phyloP scores from a whole-genome alignment of 2,888 invertebrate species.

The Patella ulyssiponensis region DNA sequence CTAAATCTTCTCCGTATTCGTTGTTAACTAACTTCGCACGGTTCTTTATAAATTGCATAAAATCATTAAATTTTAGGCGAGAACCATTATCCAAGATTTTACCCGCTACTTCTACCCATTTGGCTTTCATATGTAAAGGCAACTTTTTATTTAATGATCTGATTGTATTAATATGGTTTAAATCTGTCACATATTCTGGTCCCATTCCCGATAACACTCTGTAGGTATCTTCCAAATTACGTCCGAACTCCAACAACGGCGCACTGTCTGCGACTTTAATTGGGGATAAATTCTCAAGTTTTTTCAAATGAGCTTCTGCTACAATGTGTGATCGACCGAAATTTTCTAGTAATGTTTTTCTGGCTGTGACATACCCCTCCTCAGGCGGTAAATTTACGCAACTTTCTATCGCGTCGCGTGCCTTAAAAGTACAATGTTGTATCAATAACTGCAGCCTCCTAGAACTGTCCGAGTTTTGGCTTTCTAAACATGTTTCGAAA shows the following conservation, averaged over 20 bases:
- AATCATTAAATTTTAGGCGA: background rate
- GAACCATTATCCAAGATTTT: background rate
- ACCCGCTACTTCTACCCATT: background rate
- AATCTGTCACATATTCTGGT: background rate
- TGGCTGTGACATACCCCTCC: background rate
- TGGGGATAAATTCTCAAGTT: too few species aligned
- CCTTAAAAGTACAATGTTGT: background rate
- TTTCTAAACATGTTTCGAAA: too few species aligned
- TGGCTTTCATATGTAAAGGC: background rate
- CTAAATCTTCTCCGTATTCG: background rate
- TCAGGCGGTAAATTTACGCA: background rate
- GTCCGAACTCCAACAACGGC: background rate
- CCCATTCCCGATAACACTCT: background rate
- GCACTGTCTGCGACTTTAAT: background rate
- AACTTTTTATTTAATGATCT: background rate
- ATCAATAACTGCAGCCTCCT: background rate
- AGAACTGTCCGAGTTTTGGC: too few species aligned
- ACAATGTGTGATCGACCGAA: too few species aligned
- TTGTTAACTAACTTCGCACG: background rate
- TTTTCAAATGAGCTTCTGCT: too few species aligned
- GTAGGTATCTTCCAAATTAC: background rate
- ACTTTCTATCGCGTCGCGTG: background rate
- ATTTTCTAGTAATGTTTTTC: too few species aligned
- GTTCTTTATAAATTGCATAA: background rate
- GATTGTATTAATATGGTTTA: background rate